phyloP scores from a whole-genome alignment of 2,888 invertebrate genomes.

The Zygaena filipendulae region DNA sequence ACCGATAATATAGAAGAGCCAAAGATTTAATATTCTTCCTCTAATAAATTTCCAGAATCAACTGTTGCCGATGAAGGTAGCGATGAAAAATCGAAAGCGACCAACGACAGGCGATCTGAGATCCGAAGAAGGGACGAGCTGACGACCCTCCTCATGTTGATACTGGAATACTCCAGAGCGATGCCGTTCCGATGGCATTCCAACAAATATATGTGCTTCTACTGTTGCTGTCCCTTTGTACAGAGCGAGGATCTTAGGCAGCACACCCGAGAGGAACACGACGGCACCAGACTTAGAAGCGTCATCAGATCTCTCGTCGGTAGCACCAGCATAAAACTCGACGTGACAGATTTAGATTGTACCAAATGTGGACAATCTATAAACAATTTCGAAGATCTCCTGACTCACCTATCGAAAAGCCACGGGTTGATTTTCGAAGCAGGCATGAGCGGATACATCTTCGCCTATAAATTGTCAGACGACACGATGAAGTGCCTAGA shows the following conservation, averaged over 20 bases:
- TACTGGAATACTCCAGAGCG: slow-evolving; percentile 25
- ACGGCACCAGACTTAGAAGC: slow-evolving; percentile 17
- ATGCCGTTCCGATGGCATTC: slow-evolving; percentile 30
- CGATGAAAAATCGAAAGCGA: slow-evolving; percentile 3
- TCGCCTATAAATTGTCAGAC: slow-evolving; percentile 24
- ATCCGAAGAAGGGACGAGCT: slow-evolving; percentile 13
- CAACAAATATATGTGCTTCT: slow-evolving; percentile 29
- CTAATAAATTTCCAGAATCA: too few species aligned
- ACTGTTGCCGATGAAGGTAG: too few species aligned
- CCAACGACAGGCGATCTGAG: slow-evolving; percentile 8
- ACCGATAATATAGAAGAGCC: too few species aligned
- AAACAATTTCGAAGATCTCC: slow-evolving; percentile 19
- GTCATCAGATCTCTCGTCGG: slow-evolving; percentile 22
- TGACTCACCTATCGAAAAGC: slow-evolving; percentile 23
- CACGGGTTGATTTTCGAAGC: slow-evolving; percentile 23
- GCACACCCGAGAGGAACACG: slow-evolving; percentile 21
- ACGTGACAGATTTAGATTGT: slow-evolving; percentile 24
- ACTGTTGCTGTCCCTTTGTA: slow-evolving; percentile 26
- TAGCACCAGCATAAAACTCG: slow-evolving; percentile 25
- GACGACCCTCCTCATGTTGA: slow-evolving; percentile 24
- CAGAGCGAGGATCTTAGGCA: slow-evolving; percentile 23
- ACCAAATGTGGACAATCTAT: slow-evolving; percentile 20
- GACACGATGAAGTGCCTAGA: slow-evolving; percentile 22
- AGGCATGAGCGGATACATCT: slow-evolving; percentile 17
- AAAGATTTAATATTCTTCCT: too few species aligned